Base-by-base conservation (phyloP, 1,140 invertebrate genomes). In the Sminthurides bifidus region DNA sequence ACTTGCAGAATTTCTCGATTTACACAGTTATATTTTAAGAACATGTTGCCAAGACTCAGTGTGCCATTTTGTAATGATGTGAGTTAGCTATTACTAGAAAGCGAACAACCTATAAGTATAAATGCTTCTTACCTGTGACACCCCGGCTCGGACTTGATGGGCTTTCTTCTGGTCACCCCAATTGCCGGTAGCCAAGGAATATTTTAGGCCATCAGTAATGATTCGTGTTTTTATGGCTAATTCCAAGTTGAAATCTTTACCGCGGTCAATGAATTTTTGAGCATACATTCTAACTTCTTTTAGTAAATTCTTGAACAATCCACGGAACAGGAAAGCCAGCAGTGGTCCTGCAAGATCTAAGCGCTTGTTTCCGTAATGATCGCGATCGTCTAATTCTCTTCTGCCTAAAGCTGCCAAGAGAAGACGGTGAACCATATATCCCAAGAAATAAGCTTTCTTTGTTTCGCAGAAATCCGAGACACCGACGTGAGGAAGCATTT, bases 111-210 rank as follows among this genome's bases (percentile, higher is more conserved):
- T n/a, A n/a, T n/a, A n/a, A n/a, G n/a, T n/a, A n/a, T n/a, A n/a
- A n/a, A n/a, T 12, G 12, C 14, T 35, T 19, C 35, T 46, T 60
- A 80, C 79, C 77, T 92, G 89, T 52, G 85, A 87, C 14, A 92
- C 88, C 29, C 89, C 89, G 61, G 92, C 92, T 72, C 92, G 77
- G 5, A 91, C 88, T 74, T 95, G 91, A 83, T 98, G 94, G 57
- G 95, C 95, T 72, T 98, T 98, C 71, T 98, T 98, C 73, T 98
- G 95, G 71, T 98, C 95, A 33, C 95, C 95, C 95, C 95, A 98
- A 73, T 98, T 98, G 29, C 95, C 95, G 35, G 95, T 98, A 66
- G 95, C 94, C 60, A 98, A 74, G 0, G 94, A 98, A 71, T 98
- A 98, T 61, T 91, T 77, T 23, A 98, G 74, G n/a, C 95, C 95